Conservation (phyloP, 2,113 vertebrate species). For the Scopus umbretta region DNA sequence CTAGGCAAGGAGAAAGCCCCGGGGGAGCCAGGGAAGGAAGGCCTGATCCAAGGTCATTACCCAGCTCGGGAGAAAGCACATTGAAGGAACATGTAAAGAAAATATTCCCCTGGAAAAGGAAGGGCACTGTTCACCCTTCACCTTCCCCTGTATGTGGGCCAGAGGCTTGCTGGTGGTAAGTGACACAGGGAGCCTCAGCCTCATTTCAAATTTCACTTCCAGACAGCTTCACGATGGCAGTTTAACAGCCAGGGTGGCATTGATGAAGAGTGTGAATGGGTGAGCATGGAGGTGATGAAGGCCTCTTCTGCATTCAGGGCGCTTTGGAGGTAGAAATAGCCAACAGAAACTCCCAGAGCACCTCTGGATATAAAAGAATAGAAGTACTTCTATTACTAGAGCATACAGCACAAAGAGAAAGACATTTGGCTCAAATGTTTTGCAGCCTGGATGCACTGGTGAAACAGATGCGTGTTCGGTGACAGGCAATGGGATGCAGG, state of each 20-base stretch:
- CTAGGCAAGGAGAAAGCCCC: not conserved
- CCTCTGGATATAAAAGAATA: not conserved
- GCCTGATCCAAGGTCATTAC: not conserved
- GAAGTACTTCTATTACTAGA: not conserved
- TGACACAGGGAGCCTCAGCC: not conserved
- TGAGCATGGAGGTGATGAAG: not conserved
- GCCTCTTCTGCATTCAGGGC: not conserved
- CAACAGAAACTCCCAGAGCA: not conserved
- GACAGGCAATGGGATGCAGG: rapidly evolving
- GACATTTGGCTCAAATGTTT: rapidly evolving
- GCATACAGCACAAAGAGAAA: rapidly evolving
- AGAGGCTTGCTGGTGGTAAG: not conserved
- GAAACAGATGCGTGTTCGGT: rapidly evolving
- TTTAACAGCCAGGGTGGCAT: rapidly evolving
- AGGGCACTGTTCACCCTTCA: too few relatives aligned
- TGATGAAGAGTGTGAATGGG: not conserved
- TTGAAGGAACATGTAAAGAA: not conserved
- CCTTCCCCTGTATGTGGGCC: rapidly evolving
- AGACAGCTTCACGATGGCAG: not conserved
- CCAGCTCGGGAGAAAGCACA: not conserved
- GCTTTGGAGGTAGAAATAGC: not conserved
- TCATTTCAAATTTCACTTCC: rapidly evolving
- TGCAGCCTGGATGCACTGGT: rapidly evolving
- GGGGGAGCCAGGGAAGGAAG: not conserved
- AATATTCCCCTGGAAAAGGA: not conserved